Conservation (phyloP, 2,797 vertebrate genomes). For the Hyperoplus immaculatus region DNA sequence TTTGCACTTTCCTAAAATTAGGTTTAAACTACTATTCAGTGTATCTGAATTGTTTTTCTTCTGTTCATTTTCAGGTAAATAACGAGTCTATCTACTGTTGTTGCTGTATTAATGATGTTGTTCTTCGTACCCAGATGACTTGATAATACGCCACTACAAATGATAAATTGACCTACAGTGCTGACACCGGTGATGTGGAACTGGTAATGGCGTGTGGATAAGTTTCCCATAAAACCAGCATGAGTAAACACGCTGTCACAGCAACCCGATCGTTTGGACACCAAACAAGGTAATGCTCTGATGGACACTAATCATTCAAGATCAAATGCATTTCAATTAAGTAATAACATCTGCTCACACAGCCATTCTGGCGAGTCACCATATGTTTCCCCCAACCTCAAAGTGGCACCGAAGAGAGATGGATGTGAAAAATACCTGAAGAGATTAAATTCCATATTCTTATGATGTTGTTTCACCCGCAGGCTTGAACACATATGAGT, state of each 20-base stretch:
- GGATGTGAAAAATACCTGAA: conserved; percentile 39
- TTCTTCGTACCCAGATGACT: conserved; percentile 45
- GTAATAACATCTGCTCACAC: conserved; percentile 77
- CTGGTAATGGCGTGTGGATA: conserved; percentile 68
- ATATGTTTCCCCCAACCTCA: conserved; percentile 59
- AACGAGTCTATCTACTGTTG: background rate
- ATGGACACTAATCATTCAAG: conserved; percentile 79
- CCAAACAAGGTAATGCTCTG: conserved; percentile 72
- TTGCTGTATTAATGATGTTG: conserved; percentile 42
- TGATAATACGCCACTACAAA: conserved; percentile 39
- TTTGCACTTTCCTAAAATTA: conserved; percentile 13
- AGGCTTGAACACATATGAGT: conserved; percentile 16
- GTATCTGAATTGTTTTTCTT: background rate
- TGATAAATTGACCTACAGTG: conserved; percentile 63
- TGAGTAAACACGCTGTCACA: conserved; percentile 70
- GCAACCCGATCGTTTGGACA: conserved; percentile 68
- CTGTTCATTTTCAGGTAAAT: conserved; percentile 19
- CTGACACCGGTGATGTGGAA: conserved; percentile 70
- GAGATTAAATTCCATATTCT: conserved; percentile 39
- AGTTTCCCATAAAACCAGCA: conserved; percentile 63
- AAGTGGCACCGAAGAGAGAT: conserved; percentile 43
- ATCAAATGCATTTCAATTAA: conserved; percentile 78
- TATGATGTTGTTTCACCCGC: conserved; percentile 18
- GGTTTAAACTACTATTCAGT: conserved; percentile 12
- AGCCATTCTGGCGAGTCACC: conserved; percentile 56